Base-by-base conservation (phyloP, 1,140 invertebrate genomes). In the Trachymyrmex septentrionalis region DNA sequence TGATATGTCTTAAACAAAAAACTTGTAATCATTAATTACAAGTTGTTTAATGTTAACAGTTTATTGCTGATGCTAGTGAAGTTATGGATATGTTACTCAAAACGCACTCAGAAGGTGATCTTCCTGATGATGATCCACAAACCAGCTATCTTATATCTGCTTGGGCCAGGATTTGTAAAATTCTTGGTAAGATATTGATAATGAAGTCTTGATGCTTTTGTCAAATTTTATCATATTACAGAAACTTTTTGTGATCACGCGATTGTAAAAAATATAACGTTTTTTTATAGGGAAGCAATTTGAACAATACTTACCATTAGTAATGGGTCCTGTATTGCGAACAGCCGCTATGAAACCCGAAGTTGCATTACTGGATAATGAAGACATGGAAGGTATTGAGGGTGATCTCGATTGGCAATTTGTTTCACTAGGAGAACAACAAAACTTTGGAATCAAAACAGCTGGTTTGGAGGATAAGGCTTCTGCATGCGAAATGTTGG, bases 111-210 rank as follows among this genome's bases (percentile, higher is more conserved):
- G 97, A 97, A 88, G 97, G 97, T 34, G 97, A 97, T 76, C 94
- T 99, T 86, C 97, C 98, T 3, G 98, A 99, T 90, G 99, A 99
- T 95, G 99, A 99, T 96, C 99, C 99, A 2, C 99, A 99, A 95
- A 98, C 99, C 34, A 99, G 98, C 16, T 99, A 99, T 95, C 97
- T 99, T 93, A 99, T 99, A 85, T 99, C 99, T 6, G 99, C 99
- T 0, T 99, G 99, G 99, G 99, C 99, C 0, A 96, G 99, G 91
- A 99, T 99, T 94, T 99, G 99, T 95, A 99, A 99, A 95, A 99
- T 99, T 90, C 96, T 99, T 90, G 99, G 98, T 95, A 96, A 94
- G 91, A 34, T 21, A 12, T 73, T 19, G 4, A 21, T 55, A 44
- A 6, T 55, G 24, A 34, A 34, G 9, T 44, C 38, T 38, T 0